phyloP scores from a whole-genome alignment of 2,888 invertebrate genomes.

The Ariolimax columbianus region DNA sequence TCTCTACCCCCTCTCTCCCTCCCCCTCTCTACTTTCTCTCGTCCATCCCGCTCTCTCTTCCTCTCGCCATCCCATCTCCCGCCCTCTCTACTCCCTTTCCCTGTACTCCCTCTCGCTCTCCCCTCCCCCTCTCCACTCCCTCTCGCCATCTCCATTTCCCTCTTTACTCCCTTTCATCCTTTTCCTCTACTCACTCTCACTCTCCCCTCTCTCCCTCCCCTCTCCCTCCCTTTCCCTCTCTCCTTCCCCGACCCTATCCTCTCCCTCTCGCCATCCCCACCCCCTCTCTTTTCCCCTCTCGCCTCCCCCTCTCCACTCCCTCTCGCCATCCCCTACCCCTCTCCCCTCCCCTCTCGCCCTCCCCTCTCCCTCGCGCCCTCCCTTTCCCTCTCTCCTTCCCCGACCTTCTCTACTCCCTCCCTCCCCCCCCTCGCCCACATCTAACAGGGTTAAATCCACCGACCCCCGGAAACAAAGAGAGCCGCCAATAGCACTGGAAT shows the following conservation, averaged over 20 bases:
- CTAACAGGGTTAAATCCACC: slow-evolving; percentile 10
- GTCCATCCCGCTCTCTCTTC: background rate
- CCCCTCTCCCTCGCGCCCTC: background rate
- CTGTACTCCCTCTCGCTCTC: too few species aligned
- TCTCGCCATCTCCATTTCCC: too few species aligned
- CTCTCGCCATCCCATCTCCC: too few species aligned
- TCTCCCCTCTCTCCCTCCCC: background rate
- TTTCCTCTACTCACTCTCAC: too few species aligned
- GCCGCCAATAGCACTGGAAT: slow-evolving; percentile 29
- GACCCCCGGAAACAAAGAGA: background rate
- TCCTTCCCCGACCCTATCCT: too few species aligned
- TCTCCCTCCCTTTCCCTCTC: background rate
- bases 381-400: background rate
- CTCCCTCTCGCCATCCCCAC: too few species aligned
- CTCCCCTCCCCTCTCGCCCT: too few species aligned
- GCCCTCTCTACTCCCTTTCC: background rate
- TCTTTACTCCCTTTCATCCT: too few species aligned
- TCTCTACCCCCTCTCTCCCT: background rate
- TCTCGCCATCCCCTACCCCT: background rate
- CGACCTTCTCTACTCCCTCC: too few species aligned
- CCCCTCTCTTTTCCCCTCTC: too few species aligned
- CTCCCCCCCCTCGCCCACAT: background rate
- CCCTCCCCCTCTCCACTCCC: background rate
- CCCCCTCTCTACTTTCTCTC: background rate
- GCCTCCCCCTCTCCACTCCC: too few species aligned